Evolutionary conservation across 2,888 invertebrate genomes (phyloP).

Genomic region (Pandemis cinnamomeana): DNA sequence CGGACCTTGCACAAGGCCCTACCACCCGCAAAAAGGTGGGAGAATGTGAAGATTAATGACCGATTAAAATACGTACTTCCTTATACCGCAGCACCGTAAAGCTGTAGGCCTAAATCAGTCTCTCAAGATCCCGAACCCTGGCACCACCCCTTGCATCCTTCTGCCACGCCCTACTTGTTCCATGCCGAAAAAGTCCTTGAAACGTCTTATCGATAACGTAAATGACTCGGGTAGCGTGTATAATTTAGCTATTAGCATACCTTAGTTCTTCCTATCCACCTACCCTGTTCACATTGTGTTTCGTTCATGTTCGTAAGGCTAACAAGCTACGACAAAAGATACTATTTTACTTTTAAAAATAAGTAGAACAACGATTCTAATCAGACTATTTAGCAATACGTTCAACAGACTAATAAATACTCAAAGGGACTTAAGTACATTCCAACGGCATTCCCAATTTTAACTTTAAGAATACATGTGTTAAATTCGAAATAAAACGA

Average conservation of each 20-base stretch:
- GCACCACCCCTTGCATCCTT: background rate
- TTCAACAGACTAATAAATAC: background rate
- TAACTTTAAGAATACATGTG: background rate
- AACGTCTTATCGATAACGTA: background rate
- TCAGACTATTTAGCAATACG: background rate
- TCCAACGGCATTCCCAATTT: background rate
- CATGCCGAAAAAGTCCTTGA: background rate
- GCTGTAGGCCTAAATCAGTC: background rate
- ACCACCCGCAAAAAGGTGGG: no score
- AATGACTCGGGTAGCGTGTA: conserved; percentile 1
- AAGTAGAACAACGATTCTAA: background rate
- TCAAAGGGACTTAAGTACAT: background rate
- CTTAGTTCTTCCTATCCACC: background rate
- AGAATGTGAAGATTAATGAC: no score
- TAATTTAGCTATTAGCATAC: conserved; percentile 9
- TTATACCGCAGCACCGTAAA: no score
- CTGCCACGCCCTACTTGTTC: conserved; percentile 5
- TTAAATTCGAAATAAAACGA: background rate
- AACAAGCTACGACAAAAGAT: background rate
- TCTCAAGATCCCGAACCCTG: background rate
- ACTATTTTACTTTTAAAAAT: background rate
- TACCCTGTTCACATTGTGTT: background rate
- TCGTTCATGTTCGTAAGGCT: background rate
- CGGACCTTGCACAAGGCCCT: no score
- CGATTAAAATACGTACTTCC: no score